Conservation (phyloP, 2,888 invertebrate genomes). For the Brachypalpus laphriformis region DNA sequence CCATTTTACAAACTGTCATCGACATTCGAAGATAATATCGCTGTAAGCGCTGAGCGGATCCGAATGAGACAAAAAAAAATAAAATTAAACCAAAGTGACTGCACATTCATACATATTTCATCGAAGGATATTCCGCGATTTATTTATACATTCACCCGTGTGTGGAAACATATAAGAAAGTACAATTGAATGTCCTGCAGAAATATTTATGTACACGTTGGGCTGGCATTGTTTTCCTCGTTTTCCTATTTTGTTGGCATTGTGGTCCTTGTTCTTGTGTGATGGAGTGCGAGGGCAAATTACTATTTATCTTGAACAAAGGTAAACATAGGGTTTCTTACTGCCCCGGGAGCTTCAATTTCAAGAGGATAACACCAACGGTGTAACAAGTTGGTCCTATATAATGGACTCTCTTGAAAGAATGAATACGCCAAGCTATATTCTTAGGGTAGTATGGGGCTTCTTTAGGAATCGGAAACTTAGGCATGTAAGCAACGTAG, state of each 20-base stretch:
- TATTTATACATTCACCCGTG: slow-evolving; percentile 30
- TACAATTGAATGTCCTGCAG: slow-evolving; percentile 13
- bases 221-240: slow-evolving; percentile 3
- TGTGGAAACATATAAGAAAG: not conserved
- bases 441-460: too few relatives aligned
- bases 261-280: not conserved
- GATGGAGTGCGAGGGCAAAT: not conserved
- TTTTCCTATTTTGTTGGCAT: not conserved
- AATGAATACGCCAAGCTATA: too few relatives aligned
- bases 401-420: too few relatives aligned
- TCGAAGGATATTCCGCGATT: slow-evolving; percentile 51
- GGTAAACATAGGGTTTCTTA: not conserved
- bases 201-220: slow-evolving; percentile 8
- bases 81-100: slow-evolving; percentile 40
- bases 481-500: too few relatives aligned
- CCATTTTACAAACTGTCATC: slow-evolving; percentile 64
- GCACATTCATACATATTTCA: slow-evolving; percentile 59
- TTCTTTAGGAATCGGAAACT: too few relatives aligned
- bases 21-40: slow-evolving; percentile 57
- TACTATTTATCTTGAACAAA: slow-evolving; percentile 13
- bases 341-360: not conserved
- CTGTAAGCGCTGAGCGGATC: slow-evolving; percentile 31
- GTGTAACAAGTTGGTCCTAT: not conserved
- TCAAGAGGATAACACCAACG: not conserved
- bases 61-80: slow-evolving; percentile 2